phyloP scores from a whole-genome alignment of 2,888 invertebrate species.

The Meta bourneti region DNA sequence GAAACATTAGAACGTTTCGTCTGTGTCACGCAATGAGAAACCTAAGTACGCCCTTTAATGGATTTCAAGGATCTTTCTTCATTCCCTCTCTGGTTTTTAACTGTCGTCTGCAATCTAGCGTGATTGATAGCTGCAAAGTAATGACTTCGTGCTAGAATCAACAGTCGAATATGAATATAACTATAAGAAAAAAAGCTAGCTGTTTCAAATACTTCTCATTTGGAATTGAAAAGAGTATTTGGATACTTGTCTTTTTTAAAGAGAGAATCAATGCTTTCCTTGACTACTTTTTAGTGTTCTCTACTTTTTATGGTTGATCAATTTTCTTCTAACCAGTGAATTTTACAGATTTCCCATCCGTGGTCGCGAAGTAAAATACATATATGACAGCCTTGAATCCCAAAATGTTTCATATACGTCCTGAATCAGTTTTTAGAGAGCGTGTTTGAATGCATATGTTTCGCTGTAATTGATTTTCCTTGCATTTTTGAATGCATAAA shows the following conservation, averaged over 20 bases:
- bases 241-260: background rate
- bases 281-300: too few relatives aligned
- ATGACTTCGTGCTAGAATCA: background rate
- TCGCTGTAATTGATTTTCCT: too few relatives aligned
- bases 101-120: background rate
- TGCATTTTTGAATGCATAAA: too few relatives aligned
- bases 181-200: background rate
- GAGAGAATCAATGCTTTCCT: too few relatives aligned
- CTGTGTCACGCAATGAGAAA: conserved; percentile 5
- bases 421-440: too few relatives aligned
- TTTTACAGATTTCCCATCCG: background rate
- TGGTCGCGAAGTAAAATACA: too few relatives aligned
- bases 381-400: too few relatives aligned
- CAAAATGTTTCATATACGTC: too few relatives aligned
- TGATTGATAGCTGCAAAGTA: conserved; percentile 18
- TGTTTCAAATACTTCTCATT: background rate
- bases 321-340: background rate
- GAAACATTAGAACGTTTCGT: conserved; percentile 11
- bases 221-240: background rate
- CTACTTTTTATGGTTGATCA: background rate
- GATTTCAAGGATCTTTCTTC: conserved; percentile 2
- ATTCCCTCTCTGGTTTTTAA: background rate
- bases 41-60: background rate
- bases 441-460: too few relatives aligned
- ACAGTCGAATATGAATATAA: background rate